These are phyloP conservation scores for Cervus canadensis DNA, from an alignment of 2,113 vertebrate species.

Conservation along the genomic window DNA sequence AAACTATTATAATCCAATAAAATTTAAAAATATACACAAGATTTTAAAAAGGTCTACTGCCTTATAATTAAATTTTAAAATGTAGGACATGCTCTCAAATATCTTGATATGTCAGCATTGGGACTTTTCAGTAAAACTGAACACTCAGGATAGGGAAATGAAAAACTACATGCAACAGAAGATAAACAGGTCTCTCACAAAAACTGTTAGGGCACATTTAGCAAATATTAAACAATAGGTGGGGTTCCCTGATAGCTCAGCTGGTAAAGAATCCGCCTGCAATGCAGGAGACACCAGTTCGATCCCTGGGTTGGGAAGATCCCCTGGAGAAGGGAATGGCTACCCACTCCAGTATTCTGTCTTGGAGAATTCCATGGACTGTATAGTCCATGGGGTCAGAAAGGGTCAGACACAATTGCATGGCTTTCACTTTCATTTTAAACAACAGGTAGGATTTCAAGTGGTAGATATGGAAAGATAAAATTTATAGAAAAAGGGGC, in stretches of 20 bases:
- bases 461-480: not conserved
- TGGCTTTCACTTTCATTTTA: not conserved
- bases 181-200: not conserved
- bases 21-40: not conserved
- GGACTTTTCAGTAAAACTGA: not conserved
- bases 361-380: not conserved
- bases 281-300: not conserved
- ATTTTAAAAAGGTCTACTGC: not conserved
- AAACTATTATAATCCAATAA: not conserved
- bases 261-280: not conserved
- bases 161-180: not conserved
- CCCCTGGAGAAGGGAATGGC: not conserved
- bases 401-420: not conserved
- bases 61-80: not conserved
- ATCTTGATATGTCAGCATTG: not conserved
- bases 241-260: not conserved
- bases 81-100: not conserved
- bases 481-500: not conserved
- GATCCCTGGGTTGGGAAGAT: not conserved
- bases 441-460: not conserved
- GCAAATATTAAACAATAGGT: not conserved
- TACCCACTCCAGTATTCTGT: not conserved
- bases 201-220: not conserved
- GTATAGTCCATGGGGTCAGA: not conserved
- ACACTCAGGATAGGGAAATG: not conserved